Evolutionary conservation across 2,113 vertebrate species (phyloP).

Genomic region (Procavia capensis): DNA sequence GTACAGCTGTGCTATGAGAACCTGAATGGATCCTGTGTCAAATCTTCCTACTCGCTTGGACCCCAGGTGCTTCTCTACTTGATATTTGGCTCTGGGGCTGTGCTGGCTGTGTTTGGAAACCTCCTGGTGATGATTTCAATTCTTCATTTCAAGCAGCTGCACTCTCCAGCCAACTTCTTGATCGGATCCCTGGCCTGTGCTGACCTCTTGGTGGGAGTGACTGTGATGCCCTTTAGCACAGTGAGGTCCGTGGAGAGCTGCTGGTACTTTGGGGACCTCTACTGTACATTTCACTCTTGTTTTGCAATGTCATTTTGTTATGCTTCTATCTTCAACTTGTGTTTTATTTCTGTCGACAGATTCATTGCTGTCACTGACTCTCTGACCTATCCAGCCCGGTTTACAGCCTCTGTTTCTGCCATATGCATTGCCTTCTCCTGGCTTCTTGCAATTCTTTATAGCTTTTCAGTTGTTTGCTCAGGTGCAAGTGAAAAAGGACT

Average conservation of each 20-base stretch:
- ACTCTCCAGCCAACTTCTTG: conserved; percentile 87
- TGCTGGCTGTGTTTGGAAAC: conserved; percentile 60
- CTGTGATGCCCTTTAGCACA: conserved; percentile 90
- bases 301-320: conserved; percentile 86
- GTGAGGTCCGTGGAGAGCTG: conserved; percentile 89
- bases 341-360: conserved; percentile 88
- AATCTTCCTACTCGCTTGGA: not conserved
- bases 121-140: conserved; percentile 58
- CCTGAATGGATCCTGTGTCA: conserved; percentile 48
- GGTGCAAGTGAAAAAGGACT: not conserved
- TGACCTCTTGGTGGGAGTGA: conserved; percentile 86
- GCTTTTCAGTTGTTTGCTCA: conserved; percentile 58
- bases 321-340: conserved; percentile 88
- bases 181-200: conserved; percentile 87
- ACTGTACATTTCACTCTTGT: conserved; percentile 88
- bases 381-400: conserved; percentile 76
- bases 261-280: conserved; percentile 89
- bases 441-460: conserved; percentile 63
- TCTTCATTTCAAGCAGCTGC: conserved; percentile 86
- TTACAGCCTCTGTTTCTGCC: not conserved
- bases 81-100: not conserved
- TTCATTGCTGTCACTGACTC: conserved; percentile 87
- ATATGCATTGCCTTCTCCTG: conserved; percentile 67
- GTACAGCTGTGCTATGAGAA: conserved; percentile 34
- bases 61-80: conserved; percentile 12